phyloP scores from a whole-genome alignment of 2,888 invertebrate species.

The Heteromyza rotundicornis region DNA sequence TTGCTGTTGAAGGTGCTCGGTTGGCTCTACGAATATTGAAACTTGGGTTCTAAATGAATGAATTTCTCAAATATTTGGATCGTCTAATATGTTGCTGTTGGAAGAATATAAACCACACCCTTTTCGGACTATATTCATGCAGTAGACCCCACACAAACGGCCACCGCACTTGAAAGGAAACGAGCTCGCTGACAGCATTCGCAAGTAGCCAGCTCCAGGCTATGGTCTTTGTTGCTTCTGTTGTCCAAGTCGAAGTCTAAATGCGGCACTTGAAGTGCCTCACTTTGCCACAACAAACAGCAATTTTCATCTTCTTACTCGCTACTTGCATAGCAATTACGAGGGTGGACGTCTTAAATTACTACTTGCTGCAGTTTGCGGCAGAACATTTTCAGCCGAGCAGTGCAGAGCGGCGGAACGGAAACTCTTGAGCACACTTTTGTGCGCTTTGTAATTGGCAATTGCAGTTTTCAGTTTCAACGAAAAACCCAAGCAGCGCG shows the following conservation, averaged over 20 bases:
- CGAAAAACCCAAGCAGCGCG: not conserved
- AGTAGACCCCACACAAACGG: too few species aligned
- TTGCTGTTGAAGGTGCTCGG: too few species aligned
- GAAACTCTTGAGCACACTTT: too few species aligned
- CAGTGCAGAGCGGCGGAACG: too few species aligned
- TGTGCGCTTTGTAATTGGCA: not conserved
- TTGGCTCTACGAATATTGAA: too few species aligned
- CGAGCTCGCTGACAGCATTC: not conserved
- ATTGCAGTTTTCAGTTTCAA: not conserved
- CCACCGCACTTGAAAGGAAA: too few species aligned
- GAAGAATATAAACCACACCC: too few species aligned
- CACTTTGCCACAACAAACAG: not conserved
- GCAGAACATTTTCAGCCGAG: not conserved
- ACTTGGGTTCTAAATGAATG: too few species aligned
- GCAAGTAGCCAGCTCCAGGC: not conserved
- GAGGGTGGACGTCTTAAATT: slow-evolving; percentile 2
- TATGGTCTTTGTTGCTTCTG: not conserved
- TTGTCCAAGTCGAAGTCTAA: not conserved
- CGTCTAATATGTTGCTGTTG: too few species aligned
- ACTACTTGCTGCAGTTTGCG: slow-evolving; percentile 8
- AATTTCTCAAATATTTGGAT: too few species aligned
- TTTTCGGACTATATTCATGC: too few species aligned
- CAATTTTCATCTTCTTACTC: too few species aligned
- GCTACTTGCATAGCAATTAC: not conserved
- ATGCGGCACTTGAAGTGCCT: not conserved